Evolutionary conservation across 2,113 vertebrate genomes (phyloP).

Genomic region (Mastomys coucha): DNA sequence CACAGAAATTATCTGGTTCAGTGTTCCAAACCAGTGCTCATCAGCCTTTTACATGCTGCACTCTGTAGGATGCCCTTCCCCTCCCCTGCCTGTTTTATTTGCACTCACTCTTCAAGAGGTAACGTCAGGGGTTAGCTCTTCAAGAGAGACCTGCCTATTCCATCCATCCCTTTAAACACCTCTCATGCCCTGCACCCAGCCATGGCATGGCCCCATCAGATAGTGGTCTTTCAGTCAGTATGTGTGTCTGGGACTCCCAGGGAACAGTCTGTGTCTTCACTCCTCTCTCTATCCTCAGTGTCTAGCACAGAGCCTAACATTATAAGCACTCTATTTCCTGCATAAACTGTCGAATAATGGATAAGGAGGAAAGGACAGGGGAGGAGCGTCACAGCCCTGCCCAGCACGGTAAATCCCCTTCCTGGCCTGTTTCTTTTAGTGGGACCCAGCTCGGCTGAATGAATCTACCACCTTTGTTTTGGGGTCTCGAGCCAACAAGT

Average conservation of each 20-base stretch:
- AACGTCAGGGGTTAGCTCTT: background rate
- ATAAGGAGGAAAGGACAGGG: background rate
- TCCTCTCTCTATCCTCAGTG: background rate
- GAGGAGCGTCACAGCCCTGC: background rate
- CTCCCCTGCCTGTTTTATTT: background rate
- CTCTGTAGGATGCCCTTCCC: background rate
- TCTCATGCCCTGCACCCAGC: background rate
- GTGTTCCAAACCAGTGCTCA: background rate
- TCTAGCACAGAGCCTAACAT: background rate
- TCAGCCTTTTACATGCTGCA: background rate
- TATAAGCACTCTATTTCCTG: background rate
- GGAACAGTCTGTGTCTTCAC: background rate
- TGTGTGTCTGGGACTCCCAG: background rate
- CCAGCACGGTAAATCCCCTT: slow-evolving; percentile 64
- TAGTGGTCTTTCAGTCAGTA: background rate
- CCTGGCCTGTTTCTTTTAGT: slow-evolving; percentile 86
- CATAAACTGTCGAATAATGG: background rate
- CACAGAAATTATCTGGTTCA: background rate
- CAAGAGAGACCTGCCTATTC: background rate
- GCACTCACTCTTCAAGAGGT: background rate
- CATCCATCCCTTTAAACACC: background rate
- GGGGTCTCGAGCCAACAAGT: slow-evolving; percentile 99
- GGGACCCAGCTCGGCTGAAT: slow-evolving; percentile 95
- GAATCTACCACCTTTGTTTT: slow-evolving; percentile 96
- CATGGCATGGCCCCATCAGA: background rate